Evolutionary conservation across 1,140 invertebrate species (phyloP).

Genomic region (Nautilus pompilius): DNA sequence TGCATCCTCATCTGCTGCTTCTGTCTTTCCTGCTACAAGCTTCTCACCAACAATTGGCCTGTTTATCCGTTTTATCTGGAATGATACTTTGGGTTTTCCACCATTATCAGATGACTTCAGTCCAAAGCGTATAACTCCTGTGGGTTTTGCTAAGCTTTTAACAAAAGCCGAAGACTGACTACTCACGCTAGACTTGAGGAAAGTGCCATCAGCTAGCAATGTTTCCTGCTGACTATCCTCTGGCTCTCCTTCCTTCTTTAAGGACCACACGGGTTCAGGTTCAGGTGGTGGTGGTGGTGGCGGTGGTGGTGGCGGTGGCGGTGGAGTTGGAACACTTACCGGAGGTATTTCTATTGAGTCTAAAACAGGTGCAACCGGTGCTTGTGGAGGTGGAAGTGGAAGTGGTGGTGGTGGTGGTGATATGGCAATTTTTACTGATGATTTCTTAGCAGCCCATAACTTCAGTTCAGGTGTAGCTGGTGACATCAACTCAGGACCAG

Average conservation of each 20-base stretch:
- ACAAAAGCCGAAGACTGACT: too few species aligned
- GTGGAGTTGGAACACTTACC: background rate
- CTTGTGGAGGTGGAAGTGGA: background rate
- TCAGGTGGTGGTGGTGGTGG: background rate
- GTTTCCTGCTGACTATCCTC: constrained; percentile 4
- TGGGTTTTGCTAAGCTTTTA: too few species aligned
- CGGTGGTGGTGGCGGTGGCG: constrained; percentile 1
- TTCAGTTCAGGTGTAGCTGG: too few species aligned
- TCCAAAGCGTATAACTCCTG: background rate
- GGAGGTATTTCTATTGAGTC: too few species aligned
- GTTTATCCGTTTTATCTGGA: constrained; percentile 3
- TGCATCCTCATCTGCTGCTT: background rate
- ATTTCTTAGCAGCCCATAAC: too few species aligned
- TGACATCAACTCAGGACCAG: too few species aligned
- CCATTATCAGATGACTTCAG: constrained; percentile 1
- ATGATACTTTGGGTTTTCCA: constrained; percentile 1
- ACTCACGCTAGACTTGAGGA: too few species aligned
- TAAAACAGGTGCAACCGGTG: background rate
- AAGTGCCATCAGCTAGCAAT: too few species aligned
- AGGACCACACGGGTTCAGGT: background rate
- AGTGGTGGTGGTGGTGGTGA: constrained; percentile 4
- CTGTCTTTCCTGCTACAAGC: background rate
- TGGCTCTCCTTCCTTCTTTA: constrained; percentile 2
- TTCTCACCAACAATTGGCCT: constrained; percentile 1
- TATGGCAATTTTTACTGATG: background rate